Evolutionary conservation across 2,113 vertebrate species (phyloP), one percentile per base, ranked within the genome.

Genomic region (Polyodon spathula): DNA sequence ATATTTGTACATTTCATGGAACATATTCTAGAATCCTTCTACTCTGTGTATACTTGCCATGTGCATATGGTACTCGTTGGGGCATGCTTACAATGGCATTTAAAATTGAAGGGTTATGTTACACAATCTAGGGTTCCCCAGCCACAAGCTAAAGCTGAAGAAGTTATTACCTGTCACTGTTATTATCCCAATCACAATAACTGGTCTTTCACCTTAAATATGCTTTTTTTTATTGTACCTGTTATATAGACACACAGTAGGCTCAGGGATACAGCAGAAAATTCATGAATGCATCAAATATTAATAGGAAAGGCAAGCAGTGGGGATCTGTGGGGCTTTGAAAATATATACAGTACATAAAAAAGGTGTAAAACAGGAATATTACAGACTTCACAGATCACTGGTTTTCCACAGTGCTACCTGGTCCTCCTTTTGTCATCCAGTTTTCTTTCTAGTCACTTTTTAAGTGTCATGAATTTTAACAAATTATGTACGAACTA

Each of bases 211-310:
- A n/a, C n/a, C n/a, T n/a, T n/a, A n/a, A n/a, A n/a, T n/a, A n/a
- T n/a, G n/a, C n/a, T n/a, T n/a, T n/a, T n/a, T 54, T 67, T 75
- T 63, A 64, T 50, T 63, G 71, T 65, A 61, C 60, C 61, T 67
- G 53, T 57, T 63, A 63, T 62, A 77, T 70, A 82, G 81, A 27
- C 76, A 77, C 74, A 77, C 73, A 70, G 27, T 71, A 71, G 71
- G 70, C 69, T 63, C 73, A 72, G 76, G 74, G 81, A 78, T 70
- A 65, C 71, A 63, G 76, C 80, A 67, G 77, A 66, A 84, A 78
- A 84, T 76, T 81, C 81, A 81, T 75, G 72, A 73, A 71, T 72
- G 78, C 80, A 74, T 85, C 67, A 83, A 87, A 80, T 81, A 85
- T 86, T 84, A 76, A 87, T 64, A 73, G 76, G 68, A 52, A 55